Conservation (phyloP, 2,797 vertebrate genomes). For the Halcyon badia region DNA sequence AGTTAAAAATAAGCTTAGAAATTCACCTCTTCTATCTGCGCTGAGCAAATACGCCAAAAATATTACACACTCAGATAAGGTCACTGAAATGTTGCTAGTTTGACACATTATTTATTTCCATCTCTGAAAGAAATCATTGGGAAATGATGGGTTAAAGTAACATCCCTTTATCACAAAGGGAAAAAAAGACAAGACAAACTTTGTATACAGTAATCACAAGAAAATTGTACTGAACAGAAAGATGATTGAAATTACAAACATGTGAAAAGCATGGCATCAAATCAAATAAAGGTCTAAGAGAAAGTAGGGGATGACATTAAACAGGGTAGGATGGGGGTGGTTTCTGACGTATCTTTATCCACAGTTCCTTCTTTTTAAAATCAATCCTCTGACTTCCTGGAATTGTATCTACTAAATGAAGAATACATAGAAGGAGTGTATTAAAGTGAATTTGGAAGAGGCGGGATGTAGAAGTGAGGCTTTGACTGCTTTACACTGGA, state of each 20-base stretch:
- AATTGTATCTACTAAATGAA: not conserved
- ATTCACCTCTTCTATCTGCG: not conserved
- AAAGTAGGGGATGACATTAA: not conserved
- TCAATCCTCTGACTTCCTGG: not conserved
- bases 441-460: not conserved
- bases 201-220: not conserved
- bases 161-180: not conserved
- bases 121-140: not conserved
- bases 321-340: not conserved
- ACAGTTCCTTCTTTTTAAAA: not conserved
- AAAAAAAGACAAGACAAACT: not conserved
- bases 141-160: constrained; percentile 40
- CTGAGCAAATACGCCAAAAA: not conserved
- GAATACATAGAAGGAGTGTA: not conserved
- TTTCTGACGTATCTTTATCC: not conserved
- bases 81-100: not conserved
- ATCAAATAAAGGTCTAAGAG: not conserved
- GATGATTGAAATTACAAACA: not conserved
- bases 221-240: not conserved
- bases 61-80: not conserved
- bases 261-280: not conserved
- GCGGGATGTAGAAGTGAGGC: not conserved
- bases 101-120: not conserved
- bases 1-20: constrained; percentile 25
- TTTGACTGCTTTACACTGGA: not conserved